A percentile compares a stretch with the other conserved stretches of the same genome.
Conservation (phyloP, 1,140 invertebrate species). For the Drosophila guanche region DNA sequence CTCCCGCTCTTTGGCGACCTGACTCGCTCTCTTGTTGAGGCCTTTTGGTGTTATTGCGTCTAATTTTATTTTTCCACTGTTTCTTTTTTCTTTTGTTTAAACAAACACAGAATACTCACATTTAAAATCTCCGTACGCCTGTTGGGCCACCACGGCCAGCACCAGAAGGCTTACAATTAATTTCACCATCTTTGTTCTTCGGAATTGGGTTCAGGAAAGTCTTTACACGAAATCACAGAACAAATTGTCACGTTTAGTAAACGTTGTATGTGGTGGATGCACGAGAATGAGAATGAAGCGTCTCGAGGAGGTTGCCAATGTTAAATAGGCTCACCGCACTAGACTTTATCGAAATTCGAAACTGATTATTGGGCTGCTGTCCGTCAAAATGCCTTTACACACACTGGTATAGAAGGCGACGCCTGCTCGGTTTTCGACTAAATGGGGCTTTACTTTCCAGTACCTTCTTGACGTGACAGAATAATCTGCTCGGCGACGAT, state of each 20-base stretch:
- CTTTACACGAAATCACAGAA: conserved; percentile 81
- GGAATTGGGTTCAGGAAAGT: conserved; percentile 28
- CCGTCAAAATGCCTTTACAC: conserved; percentile 88
- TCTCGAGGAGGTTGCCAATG: conserved; percentile 52
- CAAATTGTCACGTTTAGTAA: conserved; percentile 63
- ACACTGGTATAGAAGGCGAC: conserved; percentile 94
- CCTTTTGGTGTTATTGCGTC: conserved; percentile 52
- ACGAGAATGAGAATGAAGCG: conserved; percentile 77
- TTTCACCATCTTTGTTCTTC: conserved; percentile 74
- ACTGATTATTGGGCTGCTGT: conserved; percentile 55
- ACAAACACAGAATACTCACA: conserved; percentile 55
- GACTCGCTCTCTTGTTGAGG: conserved; percentile 18
- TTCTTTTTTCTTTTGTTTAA: conserved; percentile 56
- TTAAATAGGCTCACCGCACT: conserved; percentile 68
- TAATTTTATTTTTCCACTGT: conserved; percentile 59
- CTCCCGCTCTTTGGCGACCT: conserved; percentile 17
- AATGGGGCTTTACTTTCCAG: conserved; percentile 59
- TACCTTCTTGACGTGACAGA: conserved; percentile 59
- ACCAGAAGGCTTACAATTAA: conserved; percentile 61
- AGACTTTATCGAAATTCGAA: conserved; percentile 25
- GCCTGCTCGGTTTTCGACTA: conserved; percentile 63
- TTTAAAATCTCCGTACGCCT: conserved; percentile 64
- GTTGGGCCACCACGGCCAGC: conserved; percentile 59
- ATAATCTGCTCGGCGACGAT: conserved; percentile 41
- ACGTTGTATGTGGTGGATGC: conserved; percentile 44